Percentiles rank a stretch among this genome's conserved stretches.
Conservation (phyloP, 2,113 vertebrate genomes). For the Pteropus alecto region DNA sequence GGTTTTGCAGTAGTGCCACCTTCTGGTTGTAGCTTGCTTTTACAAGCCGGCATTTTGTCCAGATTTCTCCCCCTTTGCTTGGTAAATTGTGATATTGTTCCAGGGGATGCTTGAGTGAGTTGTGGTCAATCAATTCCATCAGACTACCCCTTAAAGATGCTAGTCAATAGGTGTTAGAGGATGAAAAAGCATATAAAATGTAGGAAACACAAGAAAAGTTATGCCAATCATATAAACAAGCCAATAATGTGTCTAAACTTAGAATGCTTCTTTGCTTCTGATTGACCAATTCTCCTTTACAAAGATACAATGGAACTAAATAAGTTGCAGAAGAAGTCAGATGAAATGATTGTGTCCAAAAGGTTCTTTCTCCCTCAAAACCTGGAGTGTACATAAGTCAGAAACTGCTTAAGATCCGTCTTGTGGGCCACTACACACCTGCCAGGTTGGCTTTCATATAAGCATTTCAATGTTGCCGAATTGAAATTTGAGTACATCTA, state of each 20-base stretch:
- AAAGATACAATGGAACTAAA: not conserved
- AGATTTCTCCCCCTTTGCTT: rapidly evolving
- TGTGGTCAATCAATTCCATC: not conserved
- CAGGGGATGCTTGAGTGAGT: not conserved
- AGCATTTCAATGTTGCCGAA: not conserved
- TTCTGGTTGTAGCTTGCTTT: not conserved
- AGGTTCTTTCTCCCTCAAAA: not conserved
- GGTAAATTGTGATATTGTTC: not conserved
- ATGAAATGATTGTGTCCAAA: not conserved
- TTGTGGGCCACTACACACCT: not conserved
- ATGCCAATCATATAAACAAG: not conserved
- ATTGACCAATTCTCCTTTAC: not conserved
- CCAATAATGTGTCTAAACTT: not conserved
- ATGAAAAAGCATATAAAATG: not conserved
- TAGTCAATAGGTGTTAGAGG: not conserved
- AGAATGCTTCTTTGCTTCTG: not conserved
- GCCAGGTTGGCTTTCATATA: not conserved
- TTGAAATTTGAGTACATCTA: not conserved
- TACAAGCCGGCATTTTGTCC: not conserved
- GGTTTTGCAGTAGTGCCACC: slow-evolving; percentile 51
- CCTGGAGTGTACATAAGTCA: not conserved
- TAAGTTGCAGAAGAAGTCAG: not conserved
- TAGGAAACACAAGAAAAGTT: not conserved
- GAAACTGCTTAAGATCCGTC: not conserved
- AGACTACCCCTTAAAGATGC: not conserved